Base-by-base conservation (phyloP, 2,888 invertebrate genomes). In the Mythimna vitellina region DNA sequence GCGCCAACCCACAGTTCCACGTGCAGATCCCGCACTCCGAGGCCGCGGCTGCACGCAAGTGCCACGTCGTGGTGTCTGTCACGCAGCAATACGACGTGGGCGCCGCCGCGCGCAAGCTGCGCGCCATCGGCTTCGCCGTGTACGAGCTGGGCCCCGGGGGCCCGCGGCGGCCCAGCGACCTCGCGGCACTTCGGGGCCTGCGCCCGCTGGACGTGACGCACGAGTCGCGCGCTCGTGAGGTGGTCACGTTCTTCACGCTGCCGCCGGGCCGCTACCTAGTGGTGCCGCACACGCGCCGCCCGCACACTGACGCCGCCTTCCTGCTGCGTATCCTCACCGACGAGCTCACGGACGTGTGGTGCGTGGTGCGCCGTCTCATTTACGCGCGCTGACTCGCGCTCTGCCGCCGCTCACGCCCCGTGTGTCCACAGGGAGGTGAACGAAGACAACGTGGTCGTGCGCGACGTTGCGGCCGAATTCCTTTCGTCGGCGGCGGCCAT, bases 241-340 rank as follows among this genome's bases (percentile, higher is more conserved):
- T 98, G 62, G 98, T 97, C 17, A 97, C 97, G 46, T 97, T 98
- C 92, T 98, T 98, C 94, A 97, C 97, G 66, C 94, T 98, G 87
- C 97, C 97, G 62, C 97, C 98, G 14, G 98, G 98, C 5, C 97
- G 97, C 89, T 98, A 98, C 92, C 96, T 98, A 70, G 97, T 98
- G 69, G 97, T 98, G 83, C 97, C 98, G 74, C 97, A 97, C 94
- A 97, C 98, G 71, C 97, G 97, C 82, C 96, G 97, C 74, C 96
- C 97, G 70, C 97, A 97, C 94, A 95, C 97, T 78, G 97, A 97
- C 90, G 97, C 97, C 75, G 97, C 97, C 92, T 98, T 98, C 93
- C 95, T 98, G 76, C 95, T 98, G 81, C 95, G 98, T 85, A 97
- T 98, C 82, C 96, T 97, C 83, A 97, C 97, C 20, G 98, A 98